These are phyloP conservation scores for Cephalopterus ornatus DNA, from an alignment of 2,113 vertebrate species.

Conservation along the genomic window DNA sequence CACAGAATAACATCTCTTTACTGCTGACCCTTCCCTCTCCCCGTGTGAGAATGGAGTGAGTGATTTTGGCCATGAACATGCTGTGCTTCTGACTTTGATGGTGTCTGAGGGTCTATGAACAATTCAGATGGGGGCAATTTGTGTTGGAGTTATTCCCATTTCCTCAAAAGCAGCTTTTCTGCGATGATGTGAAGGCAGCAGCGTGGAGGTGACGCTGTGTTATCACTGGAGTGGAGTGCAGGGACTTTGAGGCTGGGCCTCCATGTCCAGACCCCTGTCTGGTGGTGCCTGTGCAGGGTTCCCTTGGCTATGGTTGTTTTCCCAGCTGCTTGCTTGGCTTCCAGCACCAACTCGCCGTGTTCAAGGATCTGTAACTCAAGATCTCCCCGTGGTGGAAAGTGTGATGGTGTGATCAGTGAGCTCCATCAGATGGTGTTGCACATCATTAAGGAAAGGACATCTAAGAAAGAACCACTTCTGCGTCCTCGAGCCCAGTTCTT, in stretches of 20 bases:
- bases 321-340: background rate
- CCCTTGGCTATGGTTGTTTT: fast-evolving
- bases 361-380: fast-evolving
- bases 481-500: background rate
- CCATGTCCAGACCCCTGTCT: fast-evolving
- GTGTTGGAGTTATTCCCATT: background rate
- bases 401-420: background rate
- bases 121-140: background rate
- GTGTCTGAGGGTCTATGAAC: background rate
- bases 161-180: background rate
- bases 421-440: background rate
- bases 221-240: background rate
- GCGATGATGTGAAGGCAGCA: background rate
- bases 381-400: fast-evolving
- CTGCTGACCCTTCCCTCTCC: background rate
- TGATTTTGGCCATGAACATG: background rate
- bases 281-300: background rate
- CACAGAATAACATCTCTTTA: background rate
- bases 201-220: fast-evolving
- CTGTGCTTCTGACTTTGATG: background rate
- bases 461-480: background rate
- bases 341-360: fast-evolving
- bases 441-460: background rate
- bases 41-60: background rate
- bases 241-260: fast-evolving